Evolutionary conservation across 2,797 vertebrate genomes (phyloP), one percentile per base, ranked within the genome.

Genomic region (Buphagus erythrorhynchus): DNA sequence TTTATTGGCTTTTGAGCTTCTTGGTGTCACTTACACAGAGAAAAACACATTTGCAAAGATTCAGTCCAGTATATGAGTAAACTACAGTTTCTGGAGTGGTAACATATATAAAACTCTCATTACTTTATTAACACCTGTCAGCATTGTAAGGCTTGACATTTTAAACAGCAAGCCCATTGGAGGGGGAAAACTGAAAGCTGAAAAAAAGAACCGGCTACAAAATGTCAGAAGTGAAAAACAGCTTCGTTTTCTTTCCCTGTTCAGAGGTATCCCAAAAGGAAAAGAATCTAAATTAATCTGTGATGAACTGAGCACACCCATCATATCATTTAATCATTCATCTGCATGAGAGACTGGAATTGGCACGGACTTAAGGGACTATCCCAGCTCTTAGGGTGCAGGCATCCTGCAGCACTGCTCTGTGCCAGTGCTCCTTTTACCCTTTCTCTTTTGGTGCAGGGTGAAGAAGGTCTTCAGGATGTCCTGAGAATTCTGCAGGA

Each of bases 401-500:
- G 66, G 71, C 81, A 89, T 93, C 28, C 66, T 43, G 51, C 67
- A 45, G 72, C 25, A 7, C 10, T 43, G 55, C 33, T 72, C 35
- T 6, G 43, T 81, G 93, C 54, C 80, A 77, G 61, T 3, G n/a
- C 73, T 86, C 31, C 49, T 79, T 72, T 88, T 36, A 69, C 63
- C 57, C 80, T 82, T 77, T 89, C 75, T 90, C 62, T 90, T 21
- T 65, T 95, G 69, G 42, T 87, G 16, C 96, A 99, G 99, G 99
- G 99, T 11, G 99, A 99, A 96, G 98, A 99, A 35, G 99, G 99
- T 10, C 97, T 99, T 84, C 98, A 88, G 62, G 98, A 99, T 3
- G 98, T 99, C 31, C 96, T 99, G 95, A 98, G 99, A 90, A 99
- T 99, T 95, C 93, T 99, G 62, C 99, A 98, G n/a, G 98, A 99